Evolutionary conservation across 2,888 invertebrate species (phyloP), one percentile per base, ranked within the genome.

Genomic region (Electrophaes corylata): DNA sequence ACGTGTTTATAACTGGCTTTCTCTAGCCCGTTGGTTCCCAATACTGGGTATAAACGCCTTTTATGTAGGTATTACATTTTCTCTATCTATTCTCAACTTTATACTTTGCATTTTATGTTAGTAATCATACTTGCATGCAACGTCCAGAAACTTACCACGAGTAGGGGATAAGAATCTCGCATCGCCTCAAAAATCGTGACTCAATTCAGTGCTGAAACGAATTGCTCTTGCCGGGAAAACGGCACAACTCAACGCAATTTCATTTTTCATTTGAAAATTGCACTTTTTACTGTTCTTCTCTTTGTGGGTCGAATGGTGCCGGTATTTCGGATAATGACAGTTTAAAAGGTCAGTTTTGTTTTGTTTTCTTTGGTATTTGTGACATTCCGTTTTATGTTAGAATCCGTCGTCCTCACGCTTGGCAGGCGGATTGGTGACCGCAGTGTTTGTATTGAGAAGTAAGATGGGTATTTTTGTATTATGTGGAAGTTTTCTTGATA

Each of bases 121-220:
- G n/a, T n/a, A n/a, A n/a, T n/a, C n/a, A n/a, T n/a, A n/a, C n/a
- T n/a, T n/a, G n/a, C n/a, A n/a, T n/a, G 23, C 23, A 23, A 23
- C 23, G 4, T 4, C 23, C 10, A 8, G 1, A 29, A 10, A 29
- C 19, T 43, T 23, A 45, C 43, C 29, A 8, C 1, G 4, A 62
- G 67, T 71, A 73, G 64, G 43, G 60, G 67, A 18, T 14, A 48
- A 56, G 26, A 62, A 67, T 62, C 56, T 63, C 51, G 60, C 41
- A 56, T 60, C 60, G 58, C 57, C 58, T 57, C 60, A 65, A 67
- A 71, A 77, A 73, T 72, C 69, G 68, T 58, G 71, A 74, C 74
- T 76, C 76, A 71, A 79, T 79, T 76, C 73, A 71, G 67, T 64
- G 65, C 67, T 68, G 66, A 71, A 78, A 73, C 71, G 71, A 77